These are phyloP conservation scores for Catostomus latipinnis DNA, from an alignment of 2,797 vertebrate genomes.

Conservation along the genomic window DNA sequence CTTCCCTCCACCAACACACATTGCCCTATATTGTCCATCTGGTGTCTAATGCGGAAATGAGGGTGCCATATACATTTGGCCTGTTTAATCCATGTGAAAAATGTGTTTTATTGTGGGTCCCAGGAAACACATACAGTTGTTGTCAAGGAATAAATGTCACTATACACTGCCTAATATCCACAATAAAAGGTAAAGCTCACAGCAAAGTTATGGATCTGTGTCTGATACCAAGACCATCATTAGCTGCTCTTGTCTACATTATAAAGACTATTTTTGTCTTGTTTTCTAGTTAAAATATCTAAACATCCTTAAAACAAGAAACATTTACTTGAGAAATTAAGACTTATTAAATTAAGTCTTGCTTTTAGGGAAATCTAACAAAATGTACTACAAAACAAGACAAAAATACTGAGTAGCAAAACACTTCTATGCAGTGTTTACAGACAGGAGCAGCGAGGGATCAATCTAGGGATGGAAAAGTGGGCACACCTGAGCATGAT, in stretches of 20 bases:
- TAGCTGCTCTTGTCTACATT: no score
- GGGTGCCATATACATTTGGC: conserved; percentile 68
- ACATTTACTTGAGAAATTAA: no score
- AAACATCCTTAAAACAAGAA: no score
- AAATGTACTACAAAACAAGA: no score
- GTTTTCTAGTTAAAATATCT: no score
- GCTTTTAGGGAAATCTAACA: no score
- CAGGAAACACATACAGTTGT: conserved; percentile 43
- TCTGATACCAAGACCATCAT: conserved; percentile 2
- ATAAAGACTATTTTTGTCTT: no score
- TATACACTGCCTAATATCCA: conserved; percentile 33
- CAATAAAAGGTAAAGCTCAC: conserved; percentile 31
- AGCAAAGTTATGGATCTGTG: conserved; percentile 14
- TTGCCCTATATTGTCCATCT: conserved; percentile 80
- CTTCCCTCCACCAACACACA: conserved; percentile 64
- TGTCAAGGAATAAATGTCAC: conserved; percentile 27
- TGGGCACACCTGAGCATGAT: conserved; percentile 87
- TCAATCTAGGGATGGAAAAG: background rate
- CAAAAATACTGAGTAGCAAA: no score
- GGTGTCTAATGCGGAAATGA: conserved; percentile 70
- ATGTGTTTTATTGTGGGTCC: conserved; percentile 55
- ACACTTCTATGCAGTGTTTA: no score
- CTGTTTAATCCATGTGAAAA: conserved; percentile 69
- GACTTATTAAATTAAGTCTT: no score
- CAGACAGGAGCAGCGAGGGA: no score